These are phyloP conservation scores for Cryptoblepharus egeriae DNA, from an alignment of 2,797 vertebrate species.

Conservation along the genomic window DNA sequence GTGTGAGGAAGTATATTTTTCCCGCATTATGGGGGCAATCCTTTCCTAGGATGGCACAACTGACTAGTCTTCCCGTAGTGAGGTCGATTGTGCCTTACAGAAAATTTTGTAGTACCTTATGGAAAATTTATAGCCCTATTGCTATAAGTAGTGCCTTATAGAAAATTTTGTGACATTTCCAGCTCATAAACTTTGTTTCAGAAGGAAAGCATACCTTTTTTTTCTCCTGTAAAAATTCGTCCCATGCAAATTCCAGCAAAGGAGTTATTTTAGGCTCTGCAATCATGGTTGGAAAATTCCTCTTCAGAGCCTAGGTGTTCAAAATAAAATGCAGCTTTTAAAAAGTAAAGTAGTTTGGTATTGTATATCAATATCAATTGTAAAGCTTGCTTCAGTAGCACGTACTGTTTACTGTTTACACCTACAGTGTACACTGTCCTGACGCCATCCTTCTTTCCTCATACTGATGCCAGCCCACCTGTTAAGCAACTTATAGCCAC, in stretches of 20 bases:
- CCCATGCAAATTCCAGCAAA: constrained; percentile 76
- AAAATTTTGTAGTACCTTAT: no score
- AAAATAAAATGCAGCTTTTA: constrained; percentile 54
- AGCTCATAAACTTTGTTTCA: background rate
- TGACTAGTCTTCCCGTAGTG: no score
- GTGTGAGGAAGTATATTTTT: background rate
- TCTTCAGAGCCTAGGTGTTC: constrained; percentile 73
- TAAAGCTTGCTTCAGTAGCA: no score
- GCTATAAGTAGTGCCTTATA: no score
- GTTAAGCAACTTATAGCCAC: background rate
- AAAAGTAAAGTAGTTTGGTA: background rate
- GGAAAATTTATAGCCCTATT: no score
- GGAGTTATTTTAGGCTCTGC: constrained; percentile 72
- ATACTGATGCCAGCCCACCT: background rate
- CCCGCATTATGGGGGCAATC: no score
- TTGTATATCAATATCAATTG: no score
- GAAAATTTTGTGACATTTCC: no score
- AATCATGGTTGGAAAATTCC: constrained; percentile 70
- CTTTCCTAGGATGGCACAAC: no score
- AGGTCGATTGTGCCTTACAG: no score
- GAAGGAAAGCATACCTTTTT: constrained; percentile 69
- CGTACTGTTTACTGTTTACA: no score
- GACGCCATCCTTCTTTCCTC: no score
- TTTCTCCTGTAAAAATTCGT: constrained; percentile 73
- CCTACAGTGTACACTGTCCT: background rate